phyloP scores from a whole-genome alignment of 1,140 invertebrate genomes.

The Reticulitermes speratus region DNA sequence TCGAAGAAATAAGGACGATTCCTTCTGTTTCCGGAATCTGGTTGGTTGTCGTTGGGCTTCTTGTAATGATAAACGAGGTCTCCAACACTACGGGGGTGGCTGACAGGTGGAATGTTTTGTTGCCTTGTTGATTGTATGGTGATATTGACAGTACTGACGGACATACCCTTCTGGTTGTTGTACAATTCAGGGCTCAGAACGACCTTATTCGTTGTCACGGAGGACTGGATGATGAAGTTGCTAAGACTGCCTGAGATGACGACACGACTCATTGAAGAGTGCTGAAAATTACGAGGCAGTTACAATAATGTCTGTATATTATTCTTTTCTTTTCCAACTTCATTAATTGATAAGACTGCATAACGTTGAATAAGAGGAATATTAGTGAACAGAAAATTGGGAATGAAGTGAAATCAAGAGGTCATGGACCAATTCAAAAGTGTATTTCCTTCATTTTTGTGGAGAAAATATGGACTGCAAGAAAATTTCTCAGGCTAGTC shows the following conservation, averaged over 20 bases:
- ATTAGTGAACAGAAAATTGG: too few relatives aligned
- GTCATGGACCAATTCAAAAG: too few relatives aligned
- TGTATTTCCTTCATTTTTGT: too few relatives aligned
- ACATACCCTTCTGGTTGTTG: conserved; percentile 54
- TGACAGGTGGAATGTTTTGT: conserved; percentile 32
- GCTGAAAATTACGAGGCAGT: conserved; percentile 42
- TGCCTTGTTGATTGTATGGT: conserved; percentile 48
- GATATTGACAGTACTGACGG: conserved; percentile 57
- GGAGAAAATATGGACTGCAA: too few relatives aligned
- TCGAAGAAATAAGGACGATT: background rate
- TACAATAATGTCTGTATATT: background rate
- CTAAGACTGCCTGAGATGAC: conserved; percentile 55
- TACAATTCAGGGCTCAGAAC: conserved; percentile 52
- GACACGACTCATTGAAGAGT: conserved; percentile 55
- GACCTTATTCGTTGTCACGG: conserved; percentile 58
- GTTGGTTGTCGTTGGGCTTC: conserved; percentile 31
- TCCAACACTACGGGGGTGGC: conserved; percentile 46
- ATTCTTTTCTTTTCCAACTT: too few relatives aligned
- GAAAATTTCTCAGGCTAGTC: too few relatives aligned
- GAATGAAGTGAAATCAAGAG: too few relatives aligned
- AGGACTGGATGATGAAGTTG: conserved; percentile 60
- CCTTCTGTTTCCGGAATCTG: background rate
- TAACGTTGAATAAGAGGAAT: too few relatives aligned
- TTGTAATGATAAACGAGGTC: conserved; percentile 58
- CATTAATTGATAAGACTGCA: too few relatives aligned